Evolutionary conservation across 2,888 invertebrate genomes (phyloP).

Genomic region (Gymnoscelis rufifasciata): DNA sequence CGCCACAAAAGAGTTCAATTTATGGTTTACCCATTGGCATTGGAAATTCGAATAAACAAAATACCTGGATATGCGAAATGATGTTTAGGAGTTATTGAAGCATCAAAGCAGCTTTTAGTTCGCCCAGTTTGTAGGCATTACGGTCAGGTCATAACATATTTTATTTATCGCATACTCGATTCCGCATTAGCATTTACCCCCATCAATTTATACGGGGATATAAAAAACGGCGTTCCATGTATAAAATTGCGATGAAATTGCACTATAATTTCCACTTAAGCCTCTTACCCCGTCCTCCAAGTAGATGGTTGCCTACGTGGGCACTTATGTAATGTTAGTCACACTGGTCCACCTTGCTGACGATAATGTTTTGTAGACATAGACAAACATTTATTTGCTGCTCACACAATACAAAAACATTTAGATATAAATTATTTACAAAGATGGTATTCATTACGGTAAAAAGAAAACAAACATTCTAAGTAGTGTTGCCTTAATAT

Average conservation of each 20-base stretch:
- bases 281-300: conserved; percentile 39
- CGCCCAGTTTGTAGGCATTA: not conserved
- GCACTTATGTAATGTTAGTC: conserved; percentile 52
- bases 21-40: conserved; percentile 25
- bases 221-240: conserved; percentile 29
- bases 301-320: conserved; percentile 48
- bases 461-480: too few species aligned
- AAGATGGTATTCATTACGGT: too few species aligned
- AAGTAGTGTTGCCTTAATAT: too few species aligned
- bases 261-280: conserved; percentile 51
- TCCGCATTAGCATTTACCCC: conserved; percentile 22
- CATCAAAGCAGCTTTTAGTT: conserved; percentile 14
- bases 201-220: conserved; percentile 29
- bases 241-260: conserved; percentile 41
- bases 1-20: conserved; percentile 36
- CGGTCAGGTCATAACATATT: conserved; percentile 17
- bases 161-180: conserved; percentile 19
- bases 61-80: not conserved
- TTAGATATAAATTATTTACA: too few species aligned
- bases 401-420: too few species aligned
- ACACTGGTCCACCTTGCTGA: conserved; percentile 38
- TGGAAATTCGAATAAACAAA: conserved; percentile 7
- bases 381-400: too few species aligned
- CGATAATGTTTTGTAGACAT: too few species aligned
- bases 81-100: not conserved